Conservation (phyloP, 2,113 vertebrate species). For the Leptobrachium ailaonicum region DNA sequence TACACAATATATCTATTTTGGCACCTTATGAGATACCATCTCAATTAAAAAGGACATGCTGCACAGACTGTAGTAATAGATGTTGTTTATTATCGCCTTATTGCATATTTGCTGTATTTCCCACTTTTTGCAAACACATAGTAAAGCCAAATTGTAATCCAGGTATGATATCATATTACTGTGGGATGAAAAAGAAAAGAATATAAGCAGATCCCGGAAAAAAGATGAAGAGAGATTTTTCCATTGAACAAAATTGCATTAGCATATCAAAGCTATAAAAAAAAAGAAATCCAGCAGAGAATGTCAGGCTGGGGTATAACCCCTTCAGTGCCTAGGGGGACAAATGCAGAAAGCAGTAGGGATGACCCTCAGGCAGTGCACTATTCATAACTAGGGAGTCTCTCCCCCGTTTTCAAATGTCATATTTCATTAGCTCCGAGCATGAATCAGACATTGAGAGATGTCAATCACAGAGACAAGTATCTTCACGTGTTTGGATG, state of each 20-base stretch:
- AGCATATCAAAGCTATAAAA: constrained; percentile 43
- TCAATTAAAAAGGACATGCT: no score
- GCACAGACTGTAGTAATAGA: no score
- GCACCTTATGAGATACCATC: no score
- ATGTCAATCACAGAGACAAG: not conserved
- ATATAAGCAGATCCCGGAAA: constrained; percentile 16
- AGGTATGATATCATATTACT: constrained; percentile 10
- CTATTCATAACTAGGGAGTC: constrained; percentile 10
- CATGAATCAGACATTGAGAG: constrained; percentile 13
- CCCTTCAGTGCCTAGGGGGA: constrained; percentile 27
- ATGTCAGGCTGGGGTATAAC: constrained; percentile 33
- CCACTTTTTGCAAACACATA: no score
- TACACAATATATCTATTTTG: no score
- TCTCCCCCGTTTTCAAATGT: constrained; percentile 27
- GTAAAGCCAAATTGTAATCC: no score
- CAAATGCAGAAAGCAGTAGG: not conserved
- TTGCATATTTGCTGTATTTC: no score
- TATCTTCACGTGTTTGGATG: not conserved
- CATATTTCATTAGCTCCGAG: constrained; percentile 11
- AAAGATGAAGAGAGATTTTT: constrained; percentile 39
- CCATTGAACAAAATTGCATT: constrained; percentile 42
- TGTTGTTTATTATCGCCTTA: no score
- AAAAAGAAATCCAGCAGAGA: constrained; percentile 33
- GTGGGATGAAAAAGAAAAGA: constrained; percentile 2
- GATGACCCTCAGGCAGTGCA: not conserved